These are phyloP conservation scores for Caenorhabditis zanzibari DNA, from an alignment of 2,888 invertebrate species.

Conservation along the genomic window DNA sequence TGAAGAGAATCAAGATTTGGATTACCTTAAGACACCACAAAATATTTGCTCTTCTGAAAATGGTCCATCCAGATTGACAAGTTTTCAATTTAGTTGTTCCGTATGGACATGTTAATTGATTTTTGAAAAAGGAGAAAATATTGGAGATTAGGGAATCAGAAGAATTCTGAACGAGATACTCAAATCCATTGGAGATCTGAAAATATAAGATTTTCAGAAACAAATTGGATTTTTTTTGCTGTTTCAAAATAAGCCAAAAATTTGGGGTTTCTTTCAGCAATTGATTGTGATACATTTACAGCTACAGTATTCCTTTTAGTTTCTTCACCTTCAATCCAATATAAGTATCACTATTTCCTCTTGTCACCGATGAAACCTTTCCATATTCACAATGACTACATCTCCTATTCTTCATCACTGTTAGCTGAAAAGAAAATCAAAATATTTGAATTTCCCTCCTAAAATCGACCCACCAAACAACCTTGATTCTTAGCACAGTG, in stretches of 20 bases:
- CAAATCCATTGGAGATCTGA: neutral
- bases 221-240: too few relatives aligned
- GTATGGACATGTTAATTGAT: neutral
- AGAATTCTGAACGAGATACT: neutral
- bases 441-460: neutral
- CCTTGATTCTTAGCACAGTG: neutral
- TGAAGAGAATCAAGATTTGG: neutral
- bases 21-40: constrained; percentile 4
- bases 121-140: neutral
- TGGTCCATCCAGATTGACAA: neutral
- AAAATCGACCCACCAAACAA: neutral
- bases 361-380: neutral
- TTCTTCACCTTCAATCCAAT: neutral
- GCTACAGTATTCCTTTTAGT: neutral
- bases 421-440: neutral
- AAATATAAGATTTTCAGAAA: too few relatives aligned
- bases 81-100: neutral
- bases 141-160: neutral
- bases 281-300: neutral
- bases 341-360: neutral
- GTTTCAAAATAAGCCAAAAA: neutral
- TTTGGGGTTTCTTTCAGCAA: neutral
- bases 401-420: neutral
- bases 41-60: neutral
- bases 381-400: constrained; percentile 3